A percentile compares a stretch with the other conserved stretches of the same genome.
These are phyloP conservation scores for Xiphophorus couchianus DNA, from an alignment of 2,113 vertebrate species.

Conservation along the genomic window DNA sequence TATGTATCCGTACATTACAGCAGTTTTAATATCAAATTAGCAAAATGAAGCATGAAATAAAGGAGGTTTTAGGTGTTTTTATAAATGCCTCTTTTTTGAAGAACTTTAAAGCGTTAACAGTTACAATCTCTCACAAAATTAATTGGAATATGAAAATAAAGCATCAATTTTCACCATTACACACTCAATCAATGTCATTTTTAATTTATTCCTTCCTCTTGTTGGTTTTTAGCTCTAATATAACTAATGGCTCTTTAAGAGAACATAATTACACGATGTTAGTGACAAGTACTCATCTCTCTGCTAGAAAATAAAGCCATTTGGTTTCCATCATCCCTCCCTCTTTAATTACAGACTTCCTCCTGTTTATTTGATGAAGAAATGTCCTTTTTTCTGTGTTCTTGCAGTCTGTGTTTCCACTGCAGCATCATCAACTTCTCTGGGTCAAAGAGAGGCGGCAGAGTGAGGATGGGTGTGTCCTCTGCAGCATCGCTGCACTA, in stretches of 20 bases:
- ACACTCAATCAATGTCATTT: constrained; percentile 9
- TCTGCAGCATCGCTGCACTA: constrained; percentile 73
- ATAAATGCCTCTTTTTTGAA: no score
- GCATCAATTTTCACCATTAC: background rate
- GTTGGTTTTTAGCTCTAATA: constrained; percentile 12
- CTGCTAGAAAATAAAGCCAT: constrained; percentile 24
- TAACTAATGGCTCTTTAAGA: constrained; percentile 42
- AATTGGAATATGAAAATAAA: background rate
- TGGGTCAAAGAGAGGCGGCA: constrained; percentile 55
- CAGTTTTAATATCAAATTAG: no score
- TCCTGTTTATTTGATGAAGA: background rate
- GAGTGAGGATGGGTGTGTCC: constrained; percentile 70
- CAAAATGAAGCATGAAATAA: no score
- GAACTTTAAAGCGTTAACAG: background rate
- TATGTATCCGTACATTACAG: no score
- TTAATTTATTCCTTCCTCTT: constrained; percentile 15
- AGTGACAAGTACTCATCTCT: constrained; percentile 27
- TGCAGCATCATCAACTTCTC: constrained; percentile 71
- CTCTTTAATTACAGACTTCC: background rate
- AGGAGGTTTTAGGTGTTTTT: no score
- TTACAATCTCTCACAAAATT: background rate
- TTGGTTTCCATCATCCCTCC: constrained; percentile 26
- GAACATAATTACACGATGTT: constrained; percentile 29
- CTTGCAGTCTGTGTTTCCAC: constrained; percentile 48
- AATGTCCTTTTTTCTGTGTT: constrained; percentile 5